These are phyloP conservation scores for Acrobasis repandana DNA, from an alignment of 2,888 invertebrate species.

Conservation along the genomic window DNA sequence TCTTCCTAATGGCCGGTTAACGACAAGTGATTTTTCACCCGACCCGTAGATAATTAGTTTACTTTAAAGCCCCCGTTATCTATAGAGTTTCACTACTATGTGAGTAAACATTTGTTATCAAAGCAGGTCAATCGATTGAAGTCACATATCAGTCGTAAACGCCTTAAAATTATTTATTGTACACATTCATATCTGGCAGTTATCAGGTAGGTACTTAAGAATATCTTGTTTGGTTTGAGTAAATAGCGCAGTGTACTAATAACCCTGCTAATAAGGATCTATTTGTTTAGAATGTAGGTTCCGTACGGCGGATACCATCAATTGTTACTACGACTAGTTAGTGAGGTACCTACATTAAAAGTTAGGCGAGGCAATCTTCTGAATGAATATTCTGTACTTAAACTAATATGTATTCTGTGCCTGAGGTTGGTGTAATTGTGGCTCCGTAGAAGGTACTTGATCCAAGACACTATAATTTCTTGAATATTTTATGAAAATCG, in stretches of 20 bases:
- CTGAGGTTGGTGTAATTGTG: too few relatives aligned
- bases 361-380: too few relatives aligned
- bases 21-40: constrained; percentile 27
- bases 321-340: background rate
- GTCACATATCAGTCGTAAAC: constrained; percentile 53
- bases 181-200: constrained; percentile 22
- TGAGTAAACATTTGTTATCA: constrained; percentile 62
- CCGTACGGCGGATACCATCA: background rate
- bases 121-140: constrained; percentile 65
- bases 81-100: constrained; percentile 52
- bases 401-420: too few relatives aligned
- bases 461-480: too few relatives aligned
- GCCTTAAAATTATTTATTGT: constrained; percentile 39
- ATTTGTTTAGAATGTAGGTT: background rate
- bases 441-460: too few relatives aligned
- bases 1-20: constrained; percentile 19
- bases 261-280: background rate
- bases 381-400: too few relatives aligned
- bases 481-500: too few relatives aligned
- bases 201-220: constrained; percentile 22
- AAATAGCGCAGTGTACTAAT: background rate
- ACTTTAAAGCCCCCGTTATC: constrained; percentile 16
- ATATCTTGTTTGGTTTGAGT: constrained; percentile 10
- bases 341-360: background rate
- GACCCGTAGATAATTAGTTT: constrained; percentile 27